These are phyloP conservation scores for Andrena dorsata DNA, from an alignment of 2,888 invertebrate genomes.

Conservation along the genomic window DNA sequence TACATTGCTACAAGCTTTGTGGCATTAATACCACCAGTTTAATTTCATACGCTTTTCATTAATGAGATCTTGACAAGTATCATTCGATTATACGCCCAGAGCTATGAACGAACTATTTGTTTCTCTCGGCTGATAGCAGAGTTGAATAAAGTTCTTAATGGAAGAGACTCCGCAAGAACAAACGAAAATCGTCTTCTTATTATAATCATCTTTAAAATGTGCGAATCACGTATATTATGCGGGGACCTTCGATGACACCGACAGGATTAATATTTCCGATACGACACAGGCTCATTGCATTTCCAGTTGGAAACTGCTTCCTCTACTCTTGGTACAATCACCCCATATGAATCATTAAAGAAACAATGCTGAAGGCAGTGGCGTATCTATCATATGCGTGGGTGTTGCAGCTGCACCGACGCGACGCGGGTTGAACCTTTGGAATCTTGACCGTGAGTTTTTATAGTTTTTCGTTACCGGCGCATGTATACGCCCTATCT, in stretches of 20 bases:
- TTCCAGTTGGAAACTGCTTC: conserved; percentile 75
- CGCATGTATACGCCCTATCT: conserved; percentile 6
- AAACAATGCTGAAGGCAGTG: conserved; percentile 77
- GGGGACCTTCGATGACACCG: conserved; percentile 50
- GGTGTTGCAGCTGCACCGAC: conserved; percentile 74
- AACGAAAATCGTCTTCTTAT: conserved; percentile 7
- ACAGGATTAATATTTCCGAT: conserved; percentile 74
- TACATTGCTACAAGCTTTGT: background rate
- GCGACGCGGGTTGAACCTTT: conserved; percentile 62
- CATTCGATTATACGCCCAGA: no score
- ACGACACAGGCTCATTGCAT: conserved; percentile 71
- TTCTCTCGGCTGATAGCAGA: background rate
- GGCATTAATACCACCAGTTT: conserved; percentile 58
- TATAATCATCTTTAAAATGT: conserved; percentile 29
- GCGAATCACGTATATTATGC: conserved; percentile 42
- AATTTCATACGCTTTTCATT: conserved; percentile 63
- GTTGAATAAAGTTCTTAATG: background rate
- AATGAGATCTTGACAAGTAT: background rate
- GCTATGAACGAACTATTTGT: background rate
- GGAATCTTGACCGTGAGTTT: conserved; percentile 70
- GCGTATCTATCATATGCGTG: conserved; percentile 76
- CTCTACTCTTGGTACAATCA: conserved; percentile 73
- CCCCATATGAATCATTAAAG: conserved; percentile 76
- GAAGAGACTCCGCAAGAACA: background rate
- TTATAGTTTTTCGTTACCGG: conserved; percentile 52